phyloP scores from a whole-genome alignment of 1,140 invertebrate species.

The Neuroterus valhalla region DNA sequence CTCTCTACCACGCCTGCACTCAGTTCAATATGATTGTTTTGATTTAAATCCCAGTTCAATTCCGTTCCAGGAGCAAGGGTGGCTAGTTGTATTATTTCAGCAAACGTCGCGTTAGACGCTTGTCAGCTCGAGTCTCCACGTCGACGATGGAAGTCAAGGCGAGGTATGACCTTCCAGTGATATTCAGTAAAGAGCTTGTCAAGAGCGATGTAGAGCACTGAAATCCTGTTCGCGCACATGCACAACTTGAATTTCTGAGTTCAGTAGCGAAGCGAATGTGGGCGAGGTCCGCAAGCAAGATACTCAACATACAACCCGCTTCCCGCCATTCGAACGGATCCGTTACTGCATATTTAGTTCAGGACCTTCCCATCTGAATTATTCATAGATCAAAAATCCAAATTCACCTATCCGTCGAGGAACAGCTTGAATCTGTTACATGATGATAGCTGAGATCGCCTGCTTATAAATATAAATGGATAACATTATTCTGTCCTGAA shows the following conservation, averaged over 20 bases:
- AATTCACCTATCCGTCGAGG: not conserved
- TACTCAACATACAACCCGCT: conserved; percentile 2
- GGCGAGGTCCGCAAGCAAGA: conserved; percentile 9
- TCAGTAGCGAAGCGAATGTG: conserved; percentile 23
- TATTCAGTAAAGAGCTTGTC: conserved; percentile 35
- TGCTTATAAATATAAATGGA: too few species aligned
- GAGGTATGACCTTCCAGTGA: conserved; percentile 32
- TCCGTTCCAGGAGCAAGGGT: conserved; percentile 7
- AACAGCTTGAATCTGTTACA: conserved; percentile 13
- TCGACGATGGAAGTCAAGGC: conserved; percentile 34
- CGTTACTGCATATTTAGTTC: conserved; percentile 24
- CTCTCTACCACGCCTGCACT: too few species aligned
- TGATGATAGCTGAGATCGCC: conserved; percentile 12
- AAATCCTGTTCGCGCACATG: conserved; percentile 32
- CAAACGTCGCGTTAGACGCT: conserved; percentile 38
- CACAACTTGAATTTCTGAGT: not conserved
- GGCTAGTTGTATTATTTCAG: conserved; percentile 34
- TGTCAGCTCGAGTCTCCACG: conserved; percentile 14
- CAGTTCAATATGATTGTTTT: too few species aligned
- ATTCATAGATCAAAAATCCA: conserved; percentile 23
- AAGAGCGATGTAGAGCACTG: conserved; percentile 33
- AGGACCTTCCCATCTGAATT: not conserved
- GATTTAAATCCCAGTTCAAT: too few species aligned
- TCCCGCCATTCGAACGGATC: not conserved
- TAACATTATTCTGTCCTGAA: too few species aligned